Base-by-base conservation (phyloP, 35 echinoderm and acorn worm genomes). In the Ophiothrix spiculata region DNA sequence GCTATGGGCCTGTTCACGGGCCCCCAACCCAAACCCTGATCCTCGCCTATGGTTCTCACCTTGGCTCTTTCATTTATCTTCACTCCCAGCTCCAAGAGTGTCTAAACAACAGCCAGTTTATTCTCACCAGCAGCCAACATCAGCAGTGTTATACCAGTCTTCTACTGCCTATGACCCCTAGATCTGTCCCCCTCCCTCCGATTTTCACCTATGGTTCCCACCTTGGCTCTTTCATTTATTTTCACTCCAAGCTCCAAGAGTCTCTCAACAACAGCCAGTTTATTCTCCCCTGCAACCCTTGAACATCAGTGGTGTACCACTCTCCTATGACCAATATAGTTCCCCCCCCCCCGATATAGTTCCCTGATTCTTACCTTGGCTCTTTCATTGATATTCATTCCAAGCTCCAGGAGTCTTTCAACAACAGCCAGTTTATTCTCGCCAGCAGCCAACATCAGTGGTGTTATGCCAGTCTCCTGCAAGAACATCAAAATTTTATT, bases 311-410 rank as follows among this genome's bases (percentile, higher is more conserved):
- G n/a, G n/a, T 77, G 95, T 94, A 79, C n/a, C n/a, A n/a, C n/a
- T n/a, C n/a, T n/a, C n/a, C n/a, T n/a, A n/a, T n/a, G n/a, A n/a
- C n/a, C n/a, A n/a, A n/a, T n/a, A n/a, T n/a, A n/a, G n/a, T n/a
- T n/a, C n/a, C n/a, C n/a, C n/a, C n/a, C n/a, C n/a, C n/a, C n/a
- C n/a, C n/a, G n/a, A n/a, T n/a, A n/a, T n/a, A n/a, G n/a, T n/a
- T n/a, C n/a, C n/a, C n/a, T n/a, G n/a, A n/a, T n/a, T 75, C 88
- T 85, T 91, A 98, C 95, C 90, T 98, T 98, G 33, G 91, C 80
- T 84, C 80, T 93, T 23, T 93, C 89, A 75, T 98, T 98, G 89
- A 98, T 94, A 76, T 90, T 81, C 56, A 86, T 89, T 88, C 95
- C 95, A 15, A 98, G 85, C 56, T 94, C 89, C 21, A 94, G 80